These are phyloP conservation scores for Sebastes cheni DNA, from an alignment of 2,797 vertebrate species.

Conservation along the genomic window DNA sequence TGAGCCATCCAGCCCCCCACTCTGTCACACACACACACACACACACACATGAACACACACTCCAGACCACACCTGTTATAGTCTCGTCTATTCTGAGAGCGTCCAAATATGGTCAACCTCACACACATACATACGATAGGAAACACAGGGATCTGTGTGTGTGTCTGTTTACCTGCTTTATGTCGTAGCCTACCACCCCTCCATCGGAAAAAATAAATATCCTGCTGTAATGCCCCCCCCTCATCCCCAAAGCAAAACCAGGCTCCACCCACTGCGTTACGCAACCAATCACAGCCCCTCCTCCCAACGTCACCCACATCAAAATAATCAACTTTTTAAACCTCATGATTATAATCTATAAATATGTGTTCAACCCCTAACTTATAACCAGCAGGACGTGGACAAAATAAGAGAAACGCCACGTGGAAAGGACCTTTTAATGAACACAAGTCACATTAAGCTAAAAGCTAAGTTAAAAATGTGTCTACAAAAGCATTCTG, in stretches of 20 bases:
- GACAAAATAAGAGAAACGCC: neutral
- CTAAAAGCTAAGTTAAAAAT: neutral
- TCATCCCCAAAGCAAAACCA: neutral
- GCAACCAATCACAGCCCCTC: neutral
- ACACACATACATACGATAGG: neutral
- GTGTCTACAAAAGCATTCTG: no score
- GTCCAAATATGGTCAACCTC: slow-evolving; percentile 45
- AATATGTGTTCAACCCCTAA: neutral
- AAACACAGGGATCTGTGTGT: neutral
- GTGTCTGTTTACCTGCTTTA: neutral
- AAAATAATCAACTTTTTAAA: neutral
- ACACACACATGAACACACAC: slow-evolving; percentile 11
- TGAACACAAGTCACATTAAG: neutral
- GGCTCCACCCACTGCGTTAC: slow-evolving; percentile 7
- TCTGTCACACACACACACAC: slow-evolving; percentile 7
- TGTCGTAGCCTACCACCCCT: neutral
- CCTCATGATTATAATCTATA: neutral
- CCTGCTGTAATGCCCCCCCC: neutral
- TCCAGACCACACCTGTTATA: slow-evolving; percentile 47
- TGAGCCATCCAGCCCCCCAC: neutral
- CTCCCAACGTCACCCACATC: neutral
- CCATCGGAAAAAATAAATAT: no score
- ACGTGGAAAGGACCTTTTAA: neutral
- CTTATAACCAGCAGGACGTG: neutral
- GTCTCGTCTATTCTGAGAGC: slow-evolving; percentile 48